Base-by-base conservation (phyloP, 2,113 vertebrate genomes). In the Alaudala cheleensis region DNA sequence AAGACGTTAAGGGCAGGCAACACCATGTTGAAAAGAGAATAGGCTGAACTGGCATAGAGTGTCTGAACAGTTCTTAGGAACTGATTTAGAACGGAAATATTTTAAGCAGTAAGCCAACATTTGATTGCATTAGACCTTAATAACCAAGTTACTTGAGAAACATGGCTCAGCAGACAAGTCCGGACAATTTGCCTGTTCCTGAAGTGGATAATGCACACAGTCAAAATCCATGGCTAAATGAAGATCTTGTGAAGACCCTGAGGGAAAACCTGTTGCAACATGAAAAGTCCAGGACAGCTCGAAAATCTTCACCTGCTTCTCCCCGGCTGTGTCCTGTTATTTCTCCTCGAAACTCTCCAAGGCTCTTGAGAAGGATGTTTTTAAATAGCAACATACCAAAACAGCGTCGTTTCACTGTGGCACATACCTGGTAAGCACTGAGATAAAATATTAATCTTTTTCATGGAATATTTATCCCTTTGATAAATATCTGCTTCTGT, bases 231-330 rank as follows among this genome's bases (percentile, higher is more conserved):
- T 99, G 98, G 95, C 96, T 99, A 95, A 99, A 99, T 14, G 99
- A 99, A 97, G 99, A 99, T 96, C 98, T 99, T 87, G 99, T 99
- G 96, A 99, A 99, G 97, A 99, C 99, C 90, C 97, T 99, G 96
- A 97, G 98, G 97, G 99, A 99, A 97, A 99, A 99, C 98, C 97
- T 99, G 98, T 99, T 99, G 98, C 98, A 99, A 97, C 98, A 99
- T 10, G 99, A 99, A 92, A 98, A 98, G 96, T 97, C 98, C 54
- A 98, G 98, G 77, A 97, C 98, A 54, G 94, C 98, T 76, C 98
- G 97, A 74, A 99, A 99, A 90, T 98, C 98, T 42, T 98, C 98
- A 81, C 97, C 99, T 92, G 98, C 98, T 87, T 99, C 99, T 50
- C 98, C 99, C 56, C 98, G 98, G 53, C 98, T 99, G 19, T 99